phyloP scores from a whole-genome alignment of 2,888 invertebrate genomes.

The Nemoura dubitans region DNA sequence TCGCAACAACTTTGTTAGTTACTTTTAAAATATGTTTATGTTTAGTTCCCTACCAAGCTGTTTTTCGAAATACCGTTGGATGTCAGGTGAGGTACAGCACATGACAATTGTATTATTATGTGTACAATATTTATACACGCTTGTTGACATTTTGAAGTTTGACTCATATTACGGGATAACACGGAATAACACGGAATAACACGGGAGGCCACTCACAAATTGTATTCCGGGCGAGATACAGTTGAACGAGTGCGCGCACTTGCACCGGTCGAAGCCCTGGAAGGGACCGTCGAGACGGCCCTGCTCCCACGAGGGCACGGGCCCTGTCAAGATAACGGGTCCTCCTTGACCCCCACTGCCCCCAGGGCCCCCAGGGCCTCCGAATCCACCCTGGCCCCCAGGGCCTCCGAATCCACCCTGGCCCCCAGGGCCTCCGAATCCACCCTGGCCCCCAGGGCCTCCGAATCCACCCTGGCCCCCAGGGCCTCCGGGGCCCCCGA shows the following conservation, averaged over 20 bases:
- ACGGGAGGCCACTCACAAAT: slow-evolving; percentile 61
- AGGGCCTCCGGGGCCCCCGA: slow-evolving; percentile 27
- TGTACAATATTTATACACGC: too few species aligned
- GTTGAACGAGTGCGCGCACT: slow-evolving; percentile 66
- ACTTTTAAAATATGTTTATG: too few species aligned
- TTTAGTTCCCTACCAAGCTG: too few species aligned
- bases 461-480: slow-evolving; percentile 24
- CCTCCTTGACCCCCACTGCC: slow-evolving; percentile 39
- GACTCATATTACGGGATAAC: too few species aligned
- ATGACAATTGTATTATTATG: too few species aligned
- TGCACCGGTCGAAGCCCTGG: slow-evolving; percentile 59
- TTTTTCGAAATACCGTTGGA: too few species aligned
- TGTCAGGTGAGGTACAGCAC: too few species aligned
- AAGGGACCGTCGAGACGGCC: slow-evolving; percentile 46
- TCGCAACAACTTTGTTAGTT: too few species aligned
- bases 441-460: too few species aligned
- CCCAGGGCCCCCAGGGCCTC: slow-evolving; percentile 34
- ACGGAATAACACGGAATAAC: too few species aligned
- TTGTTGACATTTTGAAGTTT: too few species aligned
- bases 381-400: background rate
- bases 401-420: slow-evolving; percentile 38
- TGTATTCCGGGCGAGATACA: slow-evolving; percentile 65
- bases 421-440: slow-evolving; percentile 25
- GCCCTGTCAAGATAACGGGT: slow-evolving; percentile 49
- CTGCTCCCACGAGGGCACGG: slow-evolving; percentile 51